Base-by-base conservation (phyloP, 2,888 invertebrate genomes). In the Diplazon laetatorius region DNA sequence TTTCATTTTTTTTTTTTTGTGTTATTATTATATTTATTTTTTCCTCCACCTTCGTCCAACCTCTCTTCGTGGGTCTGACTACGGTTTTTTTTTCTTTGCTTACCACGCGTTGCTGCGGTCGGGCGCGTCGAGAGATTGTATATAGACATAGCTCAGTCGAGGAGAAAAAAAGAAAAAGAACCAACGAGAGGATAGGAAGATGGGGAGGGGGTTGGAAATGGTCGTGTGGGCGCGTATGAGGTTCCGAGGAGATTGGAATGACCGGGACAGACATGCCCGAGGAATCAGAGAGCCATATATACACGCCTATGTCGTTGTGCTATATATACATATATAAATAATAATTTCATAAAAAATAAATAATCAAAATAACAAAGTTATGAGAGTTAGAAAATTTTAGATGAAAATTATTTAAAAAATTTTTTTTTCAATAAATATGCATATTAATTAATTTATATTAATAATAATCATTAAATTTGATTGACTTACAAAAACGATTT, bases 101-200 rank as follows among this genome's bases (percentile, higher is more conserved):
- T 14, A 44, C 18, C 22, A 30, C 30, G 37, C 37, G 44, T 52
- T 46, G 42, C 42, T 35, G 52, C 60, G 46, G 66, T 60, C 68
- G 60, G 30, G 20, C 55, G 18, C 35, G 59, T 35, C 35, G n/a
- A n/a, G 18, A 50, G 48, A 59, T 65, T 59, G 22, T 62, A 62
- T 48, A 30, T 35, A 63, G 18, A 16, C 25, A 22, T 16, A 62
- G 46, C n/a, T 20, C 10, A 22, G 39, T 63, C 16, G 35, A 50
- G 30, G 42, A 48, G 46, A 59, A 60, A 65, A 60, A 66, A 65
- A 60, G 59, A 59, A 55, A n/a, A n/a, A n/a, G n/a, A n/a, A n/a
- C n/a, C n/a, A n/a, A n/a, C n/a, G n/a, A n/a, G n/a, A n/a, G n/a
- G n/a, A n/a, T n/a, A 5, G 44, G 25, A 37, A 2, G 39, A 57